Base-by-base conservation (phyloP, 1,140 invertebrate species). In the Drosophila athabasca region DNA sequence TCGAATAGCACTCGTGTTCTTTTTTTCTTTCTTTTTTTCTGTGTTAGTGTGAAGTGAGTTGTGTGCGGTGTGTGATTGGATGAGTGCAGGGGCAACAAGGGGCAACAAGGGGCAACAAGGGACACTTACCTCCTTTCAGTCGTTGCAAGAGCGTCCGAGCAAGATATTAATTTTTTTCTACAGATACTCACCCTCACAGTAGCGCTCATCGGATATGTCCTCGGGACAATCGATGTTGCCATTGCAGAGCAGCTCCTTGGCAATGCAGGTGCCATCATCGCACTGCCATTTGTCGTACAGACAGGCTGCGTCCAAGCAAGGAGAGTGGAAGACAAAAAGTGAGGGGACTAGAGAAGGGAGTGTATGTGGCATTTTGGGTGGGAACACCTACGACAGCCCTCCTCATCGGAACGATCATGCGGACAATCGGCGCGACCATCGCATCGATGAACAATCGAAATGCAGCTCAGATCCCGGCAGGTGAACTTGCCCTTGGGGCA, bases 171-270 rank as follows among this genome's bases (percentile, higher is more conserved):
- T 6, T 8, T 52, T 51, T 19, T 17, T 29, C 22, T 67, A 43
- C 8, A 44, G 31, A 17, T 70, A 84, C 93, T 93, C 93, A 95
- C 94, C 93, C 60, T 93, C 91, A 90, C 95, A 96, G 92, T 95
- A 93, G 64, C 93, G 92, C 82, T 96, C 95, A 91, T 96, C 96
- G 13, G 95, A 95, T 73, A 93, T 92, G 90, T 95, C 95, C 8
- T 93, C 92, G n/a, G 93, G 93, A 83, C 95, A 96, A 90, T 96
- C 94, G 51, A 92, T 92, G 9, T 92, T 92, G 59, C 95, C 95
- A 87, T 96, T 93, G 80, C 95, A 96, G 35, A 94, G 92, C 58
- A 94, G 92, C 43, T 89, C 92, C 52, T 92, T 91, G 29, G 93
- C 92, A 75, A 96, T 94, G 79, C 95, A 96, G 59, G 85, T 93